These are phyloP conservation scores for Corydoras maculifer DNA, from an alignment of 2,113 vertebrate genomes.

Conservation along the genomic window DNA sequence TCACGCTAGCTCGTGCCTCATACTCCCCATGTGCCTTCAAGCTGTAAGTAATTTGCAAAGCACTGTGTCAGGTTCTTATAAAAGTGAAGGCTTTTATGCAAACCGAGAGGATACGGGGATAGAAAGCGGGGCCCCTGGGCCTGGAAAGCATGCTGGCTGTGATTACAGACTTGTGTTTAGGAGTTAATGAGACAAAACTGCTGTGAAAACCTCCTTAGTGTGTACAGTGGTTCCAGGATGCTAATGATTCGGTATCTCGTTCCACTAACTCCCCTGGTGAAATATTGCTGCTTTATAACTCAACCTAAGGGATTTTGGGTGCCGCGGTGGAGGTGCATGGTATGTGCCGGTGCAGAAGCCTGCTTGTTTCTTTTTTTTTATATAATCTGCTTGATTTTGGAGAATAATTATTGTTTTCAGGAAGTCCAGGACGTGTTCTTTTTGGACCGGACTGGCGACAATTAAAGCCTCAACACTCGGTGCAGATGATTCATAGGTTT, in stretches of 20 bases:
- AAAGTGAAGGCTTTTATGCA: background rate
- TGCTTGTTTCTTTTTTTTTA: too few relatives aligned
- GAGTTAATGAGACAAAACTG: constrained; percentile 26
- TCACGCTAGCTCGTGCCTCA: constrained; percentile 1
- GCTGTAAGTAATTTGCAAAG: constrained; percentile 34
- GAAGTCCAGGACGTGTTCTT: too few relatives aligned
- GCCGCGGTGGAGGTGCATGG: too few relatives aligned
- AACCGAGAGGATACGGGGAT: background rate
- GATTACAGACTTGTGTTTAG: constrained; percentile 12
- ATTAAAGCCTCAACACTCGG: too few relatives aligned
- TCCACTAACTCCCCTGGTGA: too few relatives aligned
- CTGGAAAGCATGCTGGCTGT: constrained; percentile 14
- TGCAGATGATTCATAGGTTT: too few relatives aligned
- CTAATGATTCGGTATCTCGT: too few relatives aligned
- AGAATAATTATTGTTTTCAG: too few relatives aligned
- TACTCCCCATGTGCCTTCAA: constrained; percentile 23
- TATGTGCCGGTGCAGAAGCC: too few relatives aligned
- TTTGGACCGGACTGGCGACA: too few relatives aligned
- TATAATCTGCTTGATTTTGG: too few relatives aligned
- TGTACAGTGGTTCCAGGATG: too few relatives aligned
- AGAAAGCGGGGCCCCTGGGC: background rate
- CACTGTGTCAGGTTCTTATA: constrained; percentile 15
- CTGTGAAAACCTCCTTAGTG: background rate
- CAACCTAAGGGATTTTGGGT: background rate
- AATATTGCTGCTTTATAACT: background rate